Base-by-base conservation (phyloP, 2,888 invertebrate species). In the Watsonalla binaria region DNA sequence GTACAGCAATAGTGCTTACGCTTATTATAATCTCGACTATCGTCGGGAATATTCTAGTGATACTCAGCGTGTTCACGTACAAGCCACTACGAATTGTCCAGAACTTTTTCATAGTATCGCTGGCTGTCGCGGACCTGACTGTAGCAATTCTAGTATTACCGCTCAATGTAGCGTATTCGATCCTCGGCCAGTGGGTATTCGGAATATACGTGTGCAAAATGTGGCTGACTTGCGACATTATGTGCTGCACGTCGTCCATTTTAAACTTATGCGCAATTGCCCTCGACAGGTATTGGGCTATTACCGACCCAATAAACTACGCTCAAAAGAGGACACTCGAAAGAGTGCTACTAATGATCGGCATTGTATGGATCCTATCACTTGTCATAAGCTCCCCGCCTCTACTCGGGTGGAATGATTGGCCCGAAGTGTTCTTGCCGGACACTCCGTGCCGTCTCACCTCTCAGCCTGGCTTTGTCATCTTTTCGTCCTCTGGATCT, bases 221-320 rank as follows among this genome's bases (percentile, higher is more conserved):
- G 92, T 99, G 98, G 98, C 92, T 99, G 42, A 97, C 97, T 7
- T 97, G 96, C 76, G 99, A 99, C 82, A 96, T 99, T 49, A 93
- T 98, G 78, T 97, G 98, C 78, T 99, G 98, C 86, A 99, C 98
- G 5, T 98, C 98, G 47, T 98, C 97, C 57, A 98, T 98, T 74
- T 87, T 99, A 56, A 97, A 98, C 86, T 92, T 98, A 60, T 97
- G 97, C 83, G 97, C 97, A 45, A 98, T 99, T 63, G 98, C 98
- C 13, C 88, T 98, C 54, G 99, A 99, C 84, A 93, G 99, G 60
- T 99, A 96, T 80, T 96, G 97, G 96, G 98, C 98, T 46, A 97
- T 98, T 66, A 97, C 97, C 0, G 97, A 98, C 83, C 98, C 98
- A 5, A 96, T 98, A 66, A 97, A 97, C 84, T 98, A 98, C 83